Evolutionary conservation across 2,797 vertebrate genomes (phyloP), one percentile per base, ranked within the genome.

Genomic region (Pampus argenteus): DNA sequence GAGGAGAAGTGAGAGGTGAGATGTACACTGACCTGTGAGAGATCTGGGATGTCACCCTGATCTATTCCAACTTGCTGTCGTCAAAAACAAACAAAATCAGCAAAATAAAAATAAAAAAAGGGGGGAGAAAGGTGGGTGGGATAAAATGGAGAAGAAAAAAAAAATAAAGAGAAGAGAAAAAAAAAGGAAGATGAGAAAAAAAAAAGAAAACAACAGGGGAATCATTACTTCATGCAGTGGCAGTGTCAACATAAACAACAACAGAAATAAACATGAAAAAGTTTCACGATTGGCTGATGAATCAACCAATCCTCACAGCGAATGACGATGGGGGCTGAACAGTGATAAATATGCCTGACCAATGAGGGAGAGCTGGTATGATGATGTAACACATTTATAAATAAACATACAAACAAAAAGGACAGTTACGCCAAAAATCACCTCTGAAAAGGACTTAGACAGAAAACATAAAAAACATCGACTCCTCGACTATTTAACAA

Each of bases 21-120:
- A 93, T 87, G 91, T 84, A 94, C 91, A 98, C 97, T 98, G 94
- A 99, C 97, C 97, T 98, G 96, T 93, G 95, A 96, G 93, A 99
- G 95, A 95, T 97, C 94, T 83, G 96, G 97, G 95, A 99, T 98
- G 94, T 97, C 94, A 91, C 95, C 96, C 94, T 96, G 96, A 95
- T 97, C 96, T 94, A 99, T 96, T 95, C 97, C 97, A 95, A 97
- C 96, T 97, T 98, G 96, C 98, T 99, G 95, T 93, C 62, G 91
- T 96, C 94, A 94, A 89, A 95, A 92, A 91, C 82, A 82, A 78
- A 60, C 14, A 51, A 70, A 40, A 54, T 3, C 2, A 25, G 84
- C 57, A 64, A 81, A 69, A 66, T 5, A 55, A 66, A 56, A 48
- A 18, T 55, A 59, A 26, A 31, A 57, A 34, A 62, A 60, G 25